Evolutionary conservation across 2,113 vertebrate species (phyloP).

Genomic region (Dryoscopus gambensis): DNA sequence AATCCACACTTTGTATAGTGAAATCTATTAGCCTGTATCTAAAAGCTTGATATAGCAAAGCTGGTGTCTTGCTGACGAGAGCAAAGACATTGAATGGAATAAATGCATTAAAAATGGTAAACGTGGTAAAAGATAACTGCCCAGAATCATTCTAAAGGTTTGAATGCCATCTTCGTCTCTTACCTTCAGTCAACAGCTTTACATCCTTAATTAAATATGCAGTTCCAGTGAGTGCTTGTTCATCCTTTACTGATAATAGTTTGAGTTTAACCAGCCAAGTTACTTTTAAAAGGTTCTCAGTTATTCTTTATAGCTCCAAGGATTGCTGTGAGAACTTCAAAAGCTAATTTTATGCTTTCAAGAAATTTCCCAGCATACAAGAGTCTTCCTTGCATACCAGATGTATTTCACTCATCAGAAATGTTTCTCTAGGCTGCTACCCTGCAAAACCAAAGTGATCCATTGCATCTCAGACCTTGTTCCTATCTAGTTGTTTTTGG

Average conservation of each 20-base stretch:
- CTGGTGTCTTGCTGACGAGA: constrained; percentile 16
- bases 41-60: constrained; percentile 9
- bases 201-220: neutral
- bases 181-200: neutral
- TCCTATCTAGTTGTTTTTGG: neutral
- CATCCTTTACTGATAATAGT: neutral
- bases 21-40: neutral
- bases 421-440: neutral
- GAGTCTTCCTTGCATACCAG: neutral
- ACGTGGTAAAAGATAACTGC: neutral
- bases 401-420: neutral
- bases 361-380: neutral
- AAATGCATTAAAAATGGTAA: neutral
- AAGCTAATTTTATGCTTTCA: neutral
- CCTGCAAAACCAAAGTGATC: neutral
- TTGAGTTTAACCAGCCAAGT: neutral
- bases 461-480: neutral
- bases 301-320: neutral
- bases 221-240: neutral
- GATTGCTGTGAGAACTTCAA: neutral
- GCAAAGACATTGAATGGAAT: neutral
- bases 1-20: neutral
- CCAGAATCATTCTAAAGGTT: neutral
- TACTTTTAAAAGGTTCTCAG: neutral
- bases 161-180: neutral